These are phyloP conservation scores for Lordiphosa mommai DNA, from an alignment of 1,140 invertebrate species.

Conservation along the genomic window DNA sequence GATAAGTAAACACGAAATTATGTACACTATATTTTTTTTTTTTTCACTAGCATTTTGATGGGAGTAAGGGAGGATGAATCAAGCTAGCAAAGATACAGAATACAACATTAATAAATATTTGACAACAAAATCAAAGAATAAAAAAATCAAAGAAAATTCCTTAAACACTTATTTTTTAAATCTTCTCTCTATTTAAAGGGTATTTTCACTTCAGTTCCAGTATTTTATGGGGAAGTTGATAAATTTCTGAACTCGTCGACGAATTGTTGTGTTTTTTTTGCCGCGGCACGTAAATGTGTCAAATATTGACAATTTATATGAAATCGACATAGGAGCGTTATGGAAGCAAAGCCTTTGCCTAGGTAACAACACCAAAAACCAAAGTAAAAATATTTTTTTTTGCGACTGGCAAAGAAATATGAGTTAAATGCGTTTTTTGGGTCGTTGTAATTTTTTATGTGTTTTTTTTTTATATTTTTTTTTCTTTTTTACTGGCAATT, in stretches of 20 bases:
- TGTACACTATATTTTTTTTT: too few species aligned
- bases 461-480: conserved; percentile 12
- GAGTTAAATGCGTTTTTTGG: conserved; percentile 72
- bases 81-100: too few species aligned
- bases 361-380: conserved; percentile 2
- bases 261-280: conserved; percentile 31
- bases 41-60: too few species aligned
- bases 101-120: too few species aligned
- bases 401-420: conserved; percentile 68
- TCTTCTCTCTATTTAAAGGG: too few species aligned
- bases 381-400: conserved; percentile 19
- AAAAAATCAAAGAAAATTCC: too few species aligned
- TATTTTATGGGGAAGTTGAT: conserved; percentile 25
- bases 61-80: too few species aligned
- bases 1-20: too few species aligned
- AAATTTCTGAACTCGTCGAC: conserved; percentile 33
- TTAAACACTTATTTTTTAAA: too few species aligned
- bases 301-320: conserved; percentile 75
- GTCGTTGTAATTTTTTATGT: conserved; percentile 56
- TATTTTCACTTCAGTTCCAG: neutral
- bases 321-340: conserved; percentile 59
- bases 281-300: conserved; percentile 65
- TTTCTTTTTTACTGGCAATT: conserved; percentile 16
- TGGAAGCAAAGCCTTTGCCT: conserved; percentile 14
- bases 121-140: too few species aligned